A percentile compares a stretch with the other conserved stretches of the same genome.
Evolutionary conservation across 92 coral and sea anemone genomes (phyloP).

Genomic region (Porites divaricata): DNA sequence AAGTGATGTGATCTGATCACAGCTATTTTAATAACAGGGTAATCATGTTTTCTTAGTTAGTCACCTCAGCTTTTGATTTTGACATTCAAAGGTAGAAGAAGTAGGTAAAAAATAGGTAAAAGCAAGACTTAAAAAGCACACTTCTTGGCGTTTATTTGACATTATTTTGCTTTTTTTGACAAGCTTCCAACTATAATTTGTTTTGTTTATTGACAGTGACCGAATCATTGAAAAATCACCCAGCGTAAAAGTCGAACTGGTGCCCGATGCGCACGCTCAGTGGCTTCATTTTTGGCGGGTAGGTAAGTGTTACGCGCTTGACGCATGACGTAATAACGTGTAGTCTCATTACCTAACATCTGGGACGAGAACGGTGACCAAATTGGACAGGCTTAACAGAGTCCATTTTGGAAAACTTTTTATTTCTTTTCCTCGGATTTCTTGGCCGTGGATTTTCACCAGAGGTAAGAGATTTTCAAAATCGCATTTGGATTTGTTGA

Average conservation of each 20-base stretch:
- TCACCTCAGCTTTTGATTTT: neutral
- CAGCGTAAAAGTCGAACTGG: conserved; percentile 28
- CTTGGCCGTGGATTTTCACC: conserved; percentile 33
- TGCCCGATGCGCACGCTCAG: conserved; percentile 59
- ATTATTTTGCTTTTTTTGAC: neutral
- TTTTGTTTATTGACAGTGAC: conserved; percentile 46
- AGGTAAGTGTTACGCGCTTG: conserved; percentile 62
- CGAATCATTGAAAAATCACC: conserved; percentile 64
- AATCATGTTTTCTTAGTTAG: no score
- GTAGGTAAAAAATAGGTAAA: neutral
- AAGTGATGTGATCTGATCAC: conserved; percentile 11
- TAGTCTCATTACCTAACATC: conserved; percentile 85
- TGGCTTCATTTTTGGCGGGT: conserved; percentile 62
- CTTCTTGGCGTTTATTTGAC: neutral
- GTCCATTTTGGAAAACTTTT: conserved; percentile 37
- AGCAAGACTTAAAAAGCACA: neutral
- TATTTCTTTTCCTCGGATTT: conserved; percentile 15
- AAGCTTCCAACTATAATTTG: conserved; percentile 3
- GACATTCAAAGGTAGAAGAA: neutral
- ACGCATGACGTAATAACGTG: conserved; percentile 85
- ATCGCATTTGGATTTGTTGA: neutral
- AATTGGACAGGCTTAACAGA: conserved; percentile 40
- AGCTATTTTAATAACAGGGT: neutral
- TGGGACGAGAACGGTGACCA: conserved; percentile 45
- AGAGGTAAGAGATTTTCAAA: conserved; percentile 24